Evolutionary conservation across 1,140 invertebrate species (phyloP).

Genomic region (Drosophila simulans): DNA sequence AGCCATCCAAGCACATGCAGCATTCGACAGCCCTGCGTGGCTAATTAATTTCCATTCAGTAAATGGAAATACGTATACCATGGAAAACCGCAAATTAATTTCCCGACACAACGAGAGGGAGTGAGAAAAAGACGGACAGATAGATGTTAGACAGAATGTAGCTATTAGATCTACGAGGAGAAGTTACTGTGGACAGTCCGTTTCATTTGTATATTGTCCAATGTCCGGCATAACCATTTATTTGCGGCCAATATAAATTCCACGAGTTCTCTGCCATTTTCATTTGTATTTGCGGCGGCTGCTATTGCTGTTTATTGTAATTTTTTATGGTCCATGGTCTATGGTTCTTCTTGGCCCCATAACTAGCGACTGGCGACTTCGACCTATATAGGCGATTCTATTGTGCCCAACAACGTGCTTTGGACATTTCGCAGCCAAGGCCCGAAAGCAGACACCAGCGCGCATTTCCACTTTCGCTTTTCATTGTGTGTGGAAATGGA

Average conservation of each 20-base stretch:
- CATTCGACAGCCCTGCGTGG: conserved; percentile 46
- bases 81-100: conserved; percentile 39
- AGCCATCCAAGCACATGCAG: conserved; percentile 21
- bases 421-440: conserved; percentile 39
- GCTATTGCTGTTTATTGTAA: conserved; percentile 67
- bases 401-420: conserved; percentile 25
- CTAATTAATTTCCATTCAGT: conserved; percentile 77
- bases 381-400: conserved; percentile 55
- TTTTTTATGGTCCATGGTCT: conserved; percentile 62
- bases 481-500: conserved; percentile 27
- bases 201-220: not conserved
- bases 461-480: conserved; percentile 47
- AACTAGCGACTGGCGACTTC: conserved; percentile 54
- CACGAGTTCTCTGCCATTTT: conserved; percentile 44
- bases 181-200: conserved; percentile 12
- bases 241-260: conserved; percentile 68
- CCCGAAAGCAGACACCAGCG: conserved; percentile 34
- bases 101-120: conserved; percentile 13
- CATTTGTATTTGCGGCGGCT: conserved; percentile 62
- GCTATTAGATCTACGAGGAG: conserved; percentile 20
- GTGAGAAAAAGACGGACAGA: conserved; percentile 5
- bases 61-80: conserved; percentile 48
- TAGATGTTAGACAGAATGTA: conserved; percentile 40
- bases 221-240: conserved; percentile 42
- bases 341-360: conserved; percentile 58